These are phyloP conservation scores for Heliconius sara DNA, from an alignment of 2,888 invertebrate species.

Conservation along the genomic window DNA sequence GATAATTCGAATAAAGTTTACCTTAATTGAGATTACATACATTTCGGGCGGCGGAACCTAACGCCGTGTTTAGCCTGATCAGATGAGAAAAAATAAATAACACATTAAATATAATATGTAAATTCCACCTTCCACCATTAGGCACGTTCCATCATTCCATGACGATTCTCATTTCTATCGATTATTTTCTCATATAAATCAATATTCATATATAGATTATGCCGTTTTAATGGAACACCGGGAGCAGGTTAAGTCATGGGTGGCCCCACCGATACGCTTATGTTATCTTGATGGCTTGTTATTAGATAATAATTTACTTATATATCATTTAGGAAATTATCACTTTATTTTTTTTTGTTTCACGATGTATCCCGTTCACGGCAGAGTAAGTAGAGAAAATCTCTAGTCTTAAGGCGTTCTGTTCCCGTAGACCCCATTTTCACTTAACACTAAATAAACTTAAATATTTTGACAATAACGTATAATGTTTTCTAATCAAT, in stretches of 20 bases:
- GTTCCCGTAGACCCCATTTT: no score
- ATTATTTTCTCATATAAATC: conserved; percentile 18
- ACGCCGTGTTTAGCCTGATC: no score
- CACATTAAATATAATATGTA: neutral
- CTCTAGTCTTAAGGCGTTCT: no score
- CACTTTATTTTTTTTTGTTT: neutral
- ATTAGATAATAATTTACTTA: conserved; percentile 7
- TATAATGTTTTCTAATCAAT: neutral
- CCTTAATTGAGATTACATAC: no score
- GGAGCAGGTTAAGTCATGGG: neutral
- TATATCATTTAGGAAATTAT: neutral
- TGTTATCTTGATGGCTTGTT: conserved; percentile 18
- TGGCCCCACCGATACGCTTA: neutral
- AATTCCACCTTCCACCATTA: neutral
- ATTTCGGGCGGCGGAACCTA: no score
- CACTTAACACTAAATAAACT: no score
- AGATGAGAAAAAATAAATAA: neutral
- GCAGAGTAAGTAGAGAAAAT: no score
- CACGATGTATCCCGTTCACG: neutral
- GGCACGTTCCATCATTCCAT: neutral
- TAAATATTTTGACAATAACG: no score
- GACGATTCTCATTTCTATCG: neutral
- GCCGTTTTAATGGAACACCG: conserved; percentile 16
- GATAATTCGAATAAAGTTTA: no score
- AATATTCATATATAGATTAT: conserved; percentile 15